Conservation (phyloP, 2,888 invertebrate species). For the Craniophora ligustri region DNA sequence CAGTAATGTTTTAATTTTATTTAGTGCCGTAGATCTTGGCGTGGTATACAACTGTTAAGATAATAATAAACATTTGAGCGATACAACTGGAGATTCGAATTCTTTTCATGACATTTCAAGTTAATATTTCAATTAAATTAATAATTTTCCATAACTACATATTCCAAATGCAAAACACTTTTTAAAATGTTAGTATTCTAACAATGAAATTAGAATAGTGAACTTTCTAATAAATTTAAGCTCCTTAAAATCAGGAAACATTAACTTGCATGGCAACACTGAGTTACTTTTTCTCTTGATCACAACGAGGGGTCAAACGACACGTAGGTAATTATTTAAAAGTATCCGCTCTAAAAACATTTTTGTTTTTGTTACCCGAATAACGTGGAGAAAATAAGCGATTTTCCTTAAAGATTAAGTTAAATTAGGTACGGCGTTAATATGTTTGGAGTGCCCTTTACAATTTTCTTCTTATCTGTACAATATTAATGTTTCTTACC, state of each 20-base stretch:
- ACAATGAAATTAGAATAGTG: too few species aligned
- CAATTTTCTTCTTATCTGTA: constrained; percentile 47
- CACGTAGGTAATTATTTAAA: constrained; percentile 85
- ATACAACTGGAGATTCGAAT: too few species aligned
- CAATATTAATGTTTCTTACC: constrained; percentile 33
- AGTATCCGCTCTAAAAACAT: constrained; percentile 64
- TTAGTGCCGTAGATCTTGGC: not conserved
- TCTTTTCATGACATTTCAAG: too few species aligned
- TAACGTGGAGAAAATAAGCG: constrained; percentile 63
- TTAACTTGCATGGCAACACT: constrained; percentile 35
- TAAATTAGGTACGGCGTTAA: constrained; percentile 56
- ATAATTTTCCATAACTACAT: too few species aligned
- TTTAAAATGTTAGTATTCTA: too few species aligned
- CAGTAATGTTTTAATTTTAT: constrained; percentile 20
- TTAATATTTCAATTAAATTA: too few species aligned
- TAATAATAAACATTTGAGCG: too few species aligned
- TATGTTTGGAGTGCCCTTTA: constrained; percentile 52
- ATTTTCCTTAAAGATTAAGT: constrained; percentile 55
- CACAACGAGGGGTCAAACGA: constrained; percentile 75
- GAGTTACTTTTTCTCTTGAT: constrained; percentile 62
- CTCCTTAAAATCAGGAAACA: constrained; percentile 1
- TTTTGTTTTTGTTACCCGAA: constrained; percentile 61
- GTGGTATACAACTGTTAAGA: too few species aligned
- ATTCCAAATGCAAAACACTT: too few species aligned
- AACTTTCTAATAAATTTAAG: too few species aligned